A percentile compares a stretch with the other conserved stretches of the same genome.
phyloP scores from a whole-genome alignment of 1,140 invertebrate species.

The Chrysomallon squamiferum region DNA sequence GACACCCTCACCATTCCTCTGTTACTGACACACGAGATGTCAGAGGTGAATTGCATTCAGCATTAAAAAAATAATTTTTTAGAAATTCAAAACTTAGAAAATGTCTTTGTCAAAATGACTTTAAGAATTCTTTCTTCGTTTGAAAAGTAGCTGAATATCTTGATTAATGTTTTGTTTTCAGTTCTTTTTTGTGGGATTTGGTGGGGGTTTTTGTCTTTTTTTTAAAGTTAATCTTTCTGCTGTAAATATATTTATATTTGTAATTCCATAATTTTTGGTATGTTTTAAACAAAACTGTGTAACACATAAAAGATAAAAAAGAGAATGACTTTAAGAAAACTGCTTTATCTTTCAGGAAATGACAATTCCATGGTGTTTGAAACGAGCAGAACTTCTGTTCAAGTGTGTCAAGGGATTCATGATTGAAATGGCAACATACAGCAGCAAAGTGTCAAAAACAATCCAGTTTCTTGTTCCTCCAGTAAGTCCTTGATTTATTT shows the following conservation, averaged over 20 bases:
- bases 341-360: slow-evolving; percentile 73
- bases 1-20: slow-evolving; percentile 92
- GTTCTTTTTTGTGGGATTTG: too few relatives aligned
- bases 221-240: too few relatives aligned
- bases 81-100: too few relatives aligned
- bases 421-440: slow-evolving; percentile 91
- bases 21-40: slow-evolving; percentile 89
- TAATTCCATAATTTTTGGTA: too few relatives aligned
- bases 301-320: too few relatives aligned
- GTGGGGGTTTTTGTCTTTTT: too few relatives aligned
- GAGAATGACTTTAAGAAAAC: too few relatives aligned
- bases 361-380: slow-evolving; percentile 95
- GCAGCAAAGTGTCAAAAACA: slow-evolving; percentile 88
- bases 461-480: slow-evolving; percentile 83
- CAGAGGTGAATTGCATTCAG: slow-evolving; percentile 73
- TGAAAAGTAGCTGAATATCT: neutral
- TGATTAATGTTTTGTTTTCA: too few relatives aligned
- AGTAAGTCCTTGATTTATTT: slow-evolving; percentile 67
- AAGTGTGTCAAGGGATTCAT: slow-evolving; percentile 99
- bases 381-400: slow-evolving; percentile 93
- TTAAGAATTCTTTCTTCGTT: neutral
- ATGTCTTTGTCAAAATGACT: too few relatives aligned
- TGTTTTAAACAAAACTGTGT: too few relatives aligned
- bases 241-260: too few relatives aligned
- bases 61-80: too few relatives aligned